Evolutionary conservation across 2,113 vertebrate species (phyloP).

Genomic region (Diglossa brunneiventris): DNA sequence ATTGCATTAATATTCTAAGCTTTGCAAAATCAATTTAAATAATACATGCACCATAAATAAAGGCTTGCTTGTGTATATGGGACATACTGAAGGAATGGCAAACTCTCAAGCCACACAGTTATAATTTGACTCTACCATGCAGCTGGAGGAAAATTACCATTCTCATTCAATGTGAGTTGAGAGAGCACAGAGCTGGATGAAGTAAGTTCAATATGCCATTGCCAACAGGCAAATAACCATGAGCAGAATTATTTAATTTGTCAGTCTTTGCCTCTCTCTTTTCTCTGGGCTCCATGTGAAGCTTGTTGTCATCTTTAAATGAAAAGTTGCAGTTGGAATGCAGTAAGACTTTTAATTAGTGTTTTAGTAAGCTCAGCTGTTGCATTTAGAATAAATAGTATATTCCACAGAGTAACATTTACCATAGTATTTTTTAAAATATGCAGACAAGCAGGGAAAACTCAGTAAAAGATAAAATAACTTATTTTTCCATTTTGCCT

Average conservation of each 20-base stretch:
- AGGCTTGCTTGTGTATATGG: background rate
- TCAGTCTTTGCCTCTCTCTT: background rate
- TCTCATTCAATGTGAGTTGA: background rate
- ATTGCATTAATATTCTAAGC: background rate
- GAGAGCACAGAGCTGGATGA: background rate
- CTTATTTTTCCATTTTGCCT: background rate
- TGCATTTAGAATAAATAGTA: background rate
- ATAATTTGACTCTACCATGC: background rate
- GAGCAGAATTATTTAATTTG: background rate
- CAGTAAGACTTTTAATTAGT: background rate
- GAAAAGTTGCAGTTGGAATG: background rate
- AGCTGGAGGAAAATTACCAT: background rate
- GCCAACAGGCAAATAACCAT: background rate
- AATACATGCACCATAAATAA: background rate
- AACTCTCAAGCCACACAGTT: background rate
- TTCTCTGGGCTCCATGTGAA: background rate
- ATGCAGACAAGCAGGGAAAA: background rate
- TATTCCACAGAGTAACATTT: background rate
- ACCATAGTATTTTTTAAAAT: background rate
- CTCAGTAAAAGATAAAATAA: background rate
- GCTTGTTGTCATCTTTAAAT: background rate
- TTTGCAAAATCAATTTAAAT: background rate
- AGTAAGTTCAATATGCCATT: background rate
- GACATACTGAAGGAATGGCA: background rate
- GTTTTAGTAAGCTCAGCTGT: background rate